Base-by-base conservation (phyloP, 2,113 vertebrate species). In the Triplophysa dalaica region DNA sequence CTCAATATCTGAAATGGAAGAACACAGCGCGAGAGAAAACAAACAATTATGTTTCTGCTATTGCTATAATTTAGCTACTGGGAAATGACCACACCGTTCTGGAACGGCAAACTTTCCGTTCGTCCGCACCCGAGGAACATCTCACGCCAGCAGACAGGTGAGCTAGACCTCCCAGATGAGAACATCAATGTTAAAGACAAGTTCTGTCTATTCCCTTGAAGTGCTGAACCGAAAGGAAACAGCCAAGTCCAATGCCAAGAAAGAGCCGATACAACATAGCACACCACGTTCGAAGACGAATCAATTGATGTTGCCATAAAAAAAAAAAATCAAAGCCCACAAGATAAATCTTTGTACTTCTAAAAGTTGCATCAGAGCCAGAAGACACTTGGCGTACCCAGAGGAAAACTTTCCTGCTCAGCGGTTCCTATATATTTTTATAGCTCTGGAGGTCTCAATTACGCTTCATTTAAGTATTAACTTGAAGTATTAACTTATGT, bases 161-260 rank as follows among this genome's bases (percentile, higher is more conserved):
- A 64, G 45, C 45, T 21, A 65, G 10, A 19, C 62, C 45, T 77
- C 60, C 45, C 50, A n/a, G 75, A 62, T 22, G 65, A 81, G 83
- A 84, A 87, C 86, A 87, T 90, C 88, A 90, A 88, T 85, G 82
- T 81, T 83, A 87, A 86, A 88, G 87, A 89, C 85, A 85, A 80
- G 72, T 85, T 82, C 87, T 80, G 83, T 85, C 87, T 82, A 85
- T 79, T 88, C 81, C 29, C 79, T 81, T 85, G 84, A 87, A 87
- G 26, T 74, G 54, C 22, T 5, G 48, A 69, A 48, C 8, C 56
- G 38, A 56, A 58, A 80, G 45, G 78, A 72, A 60, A 50, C 54
- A 45, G 62, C 80, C 76, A 58, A 67, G n/a, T 62, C 56, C 43
- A 21, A 16, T n/a, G 19, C 54, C n/a, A 58, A 21, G 19, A n/a